Evolutionary conservation across 2,888 invertebrate genomes (phyloP).

Genomic region (Apodemia zela): DNA sequence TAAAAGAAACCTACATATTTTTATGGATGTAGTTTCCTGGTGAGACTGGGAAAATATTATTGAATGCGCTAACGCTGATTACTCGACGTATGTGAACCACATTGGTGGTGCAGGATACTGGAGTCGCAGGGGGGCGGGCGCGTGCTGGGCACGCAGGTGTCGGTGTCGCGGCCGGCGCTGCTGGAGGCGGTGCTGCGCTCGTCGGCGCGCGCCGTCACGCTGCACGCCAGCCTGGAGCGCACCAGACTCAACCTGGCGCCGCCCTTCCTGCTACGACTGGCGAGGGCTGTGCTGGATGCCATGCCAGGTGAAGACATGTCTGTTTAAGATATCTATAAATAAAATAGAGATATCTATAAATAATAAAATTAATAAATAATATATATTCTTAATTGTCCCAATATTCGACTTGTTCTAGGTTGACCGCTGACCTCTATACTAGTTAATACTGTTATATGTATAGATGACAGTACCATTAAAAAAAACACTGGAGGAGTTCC

Average conservation of each 20-base stretch:
- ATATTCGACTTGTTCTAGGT: too few species aligned
- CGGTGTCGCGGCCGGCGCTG: slow-evolving; percentile 85
- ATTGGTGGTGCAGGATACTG: slow-evolving; percentile 75
- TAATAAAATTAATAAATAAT: too few species aligned
- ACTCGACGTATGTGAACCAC: neutral
- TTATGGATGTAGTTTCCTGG: too few species aligned
- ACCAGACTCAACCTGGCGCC: slow-evolving; percentile 86
- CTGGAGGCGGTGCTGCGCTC: slow-evolving; percentile 85
- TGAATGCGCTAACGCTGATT: neutral
- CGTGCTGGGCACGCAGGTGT: slow-evolving; percentile 73
- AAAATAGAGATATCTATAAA: too few species aligned
- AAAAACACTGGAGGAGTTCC: too few species aligned
- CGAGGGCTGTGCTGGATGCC: slow-evolving; percentile 82
- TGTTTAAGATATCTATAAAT: too few species aligned
- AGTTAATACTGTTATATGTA: too few species aligned
- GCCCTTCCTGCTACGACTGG: slow-evolving; percentile 83
- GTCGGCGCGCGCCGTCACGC: slow-evolving; percentile 81
- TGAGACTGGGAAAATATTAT: too few species aligned
- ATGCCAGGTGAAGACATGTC: slow-evolving; percentile 60
- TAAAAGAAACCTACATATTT: too few species aligned
- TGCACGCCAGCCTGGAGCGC: slow-evolving; percentile 86
- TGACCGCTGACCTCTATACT: too few species aligned
- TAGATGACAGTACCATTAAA: too few species aligned
- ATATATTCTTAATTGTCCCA: too few species aligned
- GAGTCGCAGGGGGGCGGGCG: slow-evolving; percentile 82